Conservation (phyloP, 1,140 invertebrate genomes). For the Dufourea novaeangliae region DNA sequence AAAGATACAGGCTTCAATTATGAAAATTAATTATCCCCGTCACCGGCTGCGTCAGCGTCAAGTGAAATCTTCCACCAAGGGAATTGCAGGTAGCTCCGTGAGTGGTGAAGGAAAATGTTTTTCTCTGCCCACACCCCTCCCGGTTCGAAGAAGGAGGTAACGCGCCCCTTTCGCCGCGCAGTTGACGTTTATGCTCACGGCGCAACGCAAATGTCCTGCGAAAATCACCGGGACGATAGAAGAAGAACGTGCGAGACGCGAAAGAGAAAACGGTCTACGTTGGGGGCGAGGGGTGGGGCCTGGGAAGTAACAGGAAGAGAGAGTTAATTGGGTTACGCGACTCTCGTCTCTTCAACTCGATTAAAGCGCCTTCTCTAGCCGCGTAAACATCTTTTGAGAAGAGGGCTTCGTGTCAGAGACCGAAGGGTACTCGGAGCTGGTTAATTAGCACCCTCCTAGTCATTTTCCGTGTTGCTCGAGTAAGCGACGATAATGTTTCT, state of each 20-base stretch:
- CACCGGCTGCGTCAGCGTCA: constrained; percentile 19
- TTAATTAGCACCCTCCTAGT: constrained; percentile 70
- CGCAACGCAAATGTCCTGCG: constrained; percentile 24
- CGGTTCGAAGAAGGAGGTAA: constrained; percentile 14
- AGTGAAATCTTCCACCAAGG: constrained; percentile 9
- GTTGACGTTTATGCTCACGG: constrained; percentile 52
- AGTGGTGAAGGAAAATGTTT: constrained; percentile 29
- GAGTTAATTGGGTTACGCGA: constrained; percentile 73
- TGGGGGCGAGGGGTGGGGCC: constrained; percentile 1
- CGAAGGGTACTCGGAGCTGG: constrained; percentile 66
- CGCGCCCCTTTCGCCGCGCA: neutral
- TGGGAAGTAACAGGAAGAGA: constrained; percentile 65
- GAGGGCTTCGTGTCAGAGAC: constrained; percentile 64
- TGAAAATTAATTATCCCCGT: constrained; percentile 39
- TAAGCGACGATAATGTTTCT: constrained; percentile 65
- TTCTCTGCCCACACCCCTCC: neutral
- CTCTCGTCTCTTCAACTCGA: constrained; percentile 75
- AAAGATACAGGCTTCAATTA: constrained; percentile 38
- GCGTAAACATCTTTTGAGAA: constrained; percentile 75
- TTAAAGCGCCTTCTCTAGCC: constrained; percentile 69
- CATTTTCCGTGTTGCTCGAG: constrained; percentile 64
- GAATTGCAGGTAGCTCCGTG: neutral
- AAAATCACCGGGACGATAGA: neutral
- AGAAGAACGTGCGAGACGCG: constrained; percentile 4
- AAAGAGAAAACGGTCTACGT: too few species aligned